Evolutionary conservation across 2,888 invertebrate species (phyloP).

Genomic region (Oxytorus armatus): DNA sequence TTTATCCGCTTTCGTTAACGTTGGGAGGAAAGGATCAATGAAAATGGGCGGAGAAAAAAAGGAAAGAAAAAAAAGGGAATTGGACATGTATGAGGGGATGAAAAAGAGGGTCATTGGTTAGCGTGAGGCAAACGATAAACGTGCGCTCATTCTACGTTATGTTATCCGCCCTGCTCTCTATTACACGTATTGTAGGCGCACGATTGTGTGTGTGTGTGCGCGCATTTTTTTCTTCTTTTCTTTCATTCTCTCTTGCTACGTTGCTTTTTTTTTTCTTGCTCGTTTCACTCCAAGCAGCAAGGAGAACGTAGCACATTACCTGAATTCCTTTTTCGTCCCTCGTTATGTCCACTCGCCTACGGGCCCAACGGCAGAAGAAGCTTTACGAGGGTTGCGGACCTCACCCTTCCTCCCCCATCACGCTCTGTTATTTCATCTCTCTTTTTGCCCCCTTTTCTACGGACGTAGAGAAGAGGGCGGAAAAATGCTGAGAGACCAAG

Average conservation of each 20-base stretch:
- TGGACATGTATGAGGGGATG: neutral
- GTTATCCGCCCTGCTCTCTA: slow-evolving; percentile 12
- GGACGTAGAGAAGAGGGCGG: neutral
- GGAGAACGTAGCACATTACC: slow-evolving; percentile 43
- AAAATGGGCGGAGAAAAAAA: neutral
- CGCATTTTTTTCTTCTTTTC: slow-evolving; percentile 2
- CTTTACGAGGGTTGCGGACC: slow-evolving; percentile 43
- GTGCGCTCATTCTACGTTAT: neutral
- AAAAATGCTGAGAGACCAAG: slow-evolving; percentile 6
- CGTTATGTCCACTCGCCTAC: slow-evolving; percentile 28
- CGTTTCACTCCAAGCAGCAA: slow-evolving; percentile 26
- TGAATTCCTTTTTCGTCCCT: slow-evolving; percentile 61
- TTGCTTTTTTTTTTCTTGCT: slow-evolving; percentile 35
- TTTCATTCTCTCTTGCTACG: slow-evolving; percentile 27
- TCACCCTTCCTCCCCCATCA: neutral
- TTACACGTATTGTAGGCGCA: too few relatives aligned
- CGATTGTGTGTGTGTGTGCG: slow-evolving; percentile 5
- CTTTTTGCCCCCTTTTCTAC: neutral
- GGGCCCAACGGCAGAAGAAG: slow-evolving; percentile 33
- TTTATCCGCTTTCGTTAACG: too few relatives aligned
- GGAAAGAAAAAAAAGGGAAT: neutral
- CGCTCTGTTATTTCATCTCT: too few relatives aligned
- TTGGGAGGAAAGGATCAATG: too few relatives aligned
- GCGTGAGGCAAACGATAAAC: slow-evolving; percentile 42
- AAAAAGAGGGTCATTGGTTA: slow-evolving; percentile 32